These are phyloP conservation scores for Limonius californicus DNA, from an alignment of 1,140 invertebrate genomes.

Conservation along the genomic window DNA sequence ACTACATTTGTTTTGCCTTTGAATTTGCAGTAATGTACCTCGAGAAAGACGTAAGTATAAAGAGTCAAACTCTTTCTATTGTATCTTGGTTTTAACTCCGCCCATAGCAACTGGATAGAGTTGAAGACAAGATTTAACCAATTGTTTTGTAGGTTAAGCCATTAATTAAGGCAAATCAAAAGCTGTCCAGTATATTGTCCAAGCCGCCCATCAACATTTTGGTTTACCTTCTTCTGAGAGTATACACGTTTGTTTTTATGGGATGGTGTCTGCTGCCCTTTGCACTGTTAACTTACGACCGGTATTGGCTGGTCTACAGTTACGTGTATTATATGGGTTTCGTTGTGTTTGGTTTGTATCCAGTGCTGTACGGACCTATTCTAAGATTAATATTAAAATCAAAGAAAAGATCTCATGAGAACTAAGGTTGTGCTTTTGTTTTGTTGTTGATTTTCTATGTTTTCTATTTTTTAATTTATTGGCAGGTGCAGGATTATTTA, in stretches of 20 bases:
- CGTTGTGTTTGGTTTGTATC: slow-evolving; percentile 59
- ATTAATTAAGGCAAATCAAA: slow-evolving; percentile 52
- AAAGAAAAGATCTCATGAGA: neutral
- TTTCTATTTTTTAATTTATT: too few species aligned
- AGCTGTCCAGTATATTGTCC: slow-evolving; percentile 49
- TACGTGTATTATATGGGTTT: slow-evolving; percentile 63
- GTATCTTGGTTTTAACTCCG: neutral
- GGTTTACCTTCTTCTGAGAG: slow-evolving; percentile 61
- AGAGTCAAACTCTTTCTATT: neutral
- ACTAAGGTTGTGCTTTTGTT: too few species aligned
- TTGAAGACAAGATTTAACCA: neutral
- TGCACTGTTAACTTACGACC: slow-evolving; percentile 64
- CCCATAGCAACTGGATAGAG: neutral
- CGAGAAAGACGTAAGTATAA: slow-evolving; percentile 76
- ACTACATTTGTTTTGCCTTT: slow-evolving; percentile 87
- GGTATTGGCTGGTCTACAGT: slow-evolving; percentile 59
- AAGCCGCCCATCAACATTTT: slow-evolving; percentile 43
- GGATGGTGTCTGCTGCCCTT: slow-evolving; percentile 83
- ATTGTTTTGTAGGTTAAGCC: slow-evolving; percentile 50
- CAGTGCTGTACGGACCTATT: slow-evolving; percentile 49
- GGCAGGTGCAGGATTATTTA: neutral
- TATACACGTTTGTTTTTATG: slow-evolving; percentile 77
- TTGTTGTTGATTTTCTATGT: too few species aligned
- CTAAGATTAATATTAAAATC: slow-evolving; percentile 25
- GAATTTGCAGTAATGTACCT: slow-evolving; percentile 86